phyloP scores from a whole-genome alignment of 1,140 invertebrate species.

The Lineus longissimus region DNA sequence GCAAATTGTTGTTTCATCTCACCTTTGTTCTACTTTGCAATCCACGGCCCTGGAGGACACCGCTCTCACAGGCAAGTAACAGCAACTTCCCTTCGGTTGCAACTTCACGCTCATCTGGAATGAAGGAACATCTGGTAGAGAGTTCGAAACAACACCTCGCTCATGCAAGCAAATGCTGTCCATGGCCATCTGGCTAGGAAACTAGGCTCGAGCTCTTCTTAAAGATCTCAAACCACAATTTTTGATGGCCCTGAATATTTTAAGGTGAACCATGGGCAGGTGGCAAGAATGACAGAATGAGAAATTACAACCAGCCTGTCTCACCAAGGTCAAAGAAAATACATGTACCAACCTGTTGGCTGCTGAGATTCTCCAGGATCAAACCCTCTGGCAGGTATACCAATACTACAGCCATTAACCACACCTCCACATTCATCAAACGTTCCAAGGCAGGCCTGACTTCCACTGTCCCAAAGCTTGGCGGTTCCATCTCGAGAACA shows the following conservation, averaged over 20 bases:
- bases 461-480: conserved; percentile 68
- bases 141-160: neutral
- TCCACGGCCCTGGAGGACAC: conserved; percentile 58
- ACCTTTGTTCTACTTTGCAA: conserved; percentile 59
- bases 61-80: conserved; percentile 64
- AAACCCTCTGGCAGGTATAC: conserved; percentile 31
- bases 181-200: no score
- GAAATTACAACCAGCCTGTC: no score
- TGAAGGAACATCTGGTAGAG: conserved; percentile 3
- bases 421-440: conserved; percentile 53
- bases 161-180: no score
- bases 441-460: conserved; percentile 59
- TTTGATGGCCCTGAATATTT: no score
- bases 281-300: no score
- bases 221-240: no score
- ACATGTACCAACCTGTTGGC: conserved; percentile 31
- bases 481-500: conserved; percentile 69
- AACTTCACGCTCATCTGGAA: conserved; percentile 60
- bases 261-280: no score
- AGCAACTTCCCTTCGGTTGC: conserved; percentile 65
- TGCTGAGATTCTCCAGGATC: conserved; percentile 41
- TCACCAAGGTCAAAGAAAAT: no score
- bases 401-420: conserved; percentile 57
- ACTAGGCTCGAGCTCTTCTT: no score
- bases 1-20: neutral